Evolutionary conservation across 2,797 vertebrate genomes (phyloP).

Genomic region (Onychomys arenicola): DNA sequence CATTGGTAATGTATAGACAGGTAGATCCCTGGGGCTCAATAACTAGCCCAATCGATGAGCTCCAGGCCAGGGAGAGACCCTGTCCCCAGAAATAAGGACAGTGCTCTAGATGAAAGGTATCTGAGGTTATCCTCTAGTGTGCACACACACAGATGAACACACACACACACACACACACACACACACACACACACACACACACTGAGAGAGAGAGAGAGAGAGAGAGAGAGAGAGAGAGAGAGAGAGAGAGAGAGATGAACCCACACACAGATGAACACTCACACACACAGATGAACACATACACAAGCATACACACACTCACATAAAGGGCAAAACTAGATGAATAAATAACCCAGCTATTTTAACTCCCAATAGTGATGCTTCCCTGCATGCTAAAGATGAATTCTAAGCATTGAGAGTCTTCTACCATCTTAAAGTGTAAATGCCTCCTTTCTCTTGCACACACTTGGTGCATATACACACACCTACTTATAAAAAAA

Average conservation of each 20-base stretch:
- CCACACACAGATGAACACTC: not conserved
- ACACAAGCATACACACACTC: not conserved
- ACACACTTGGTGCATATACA: not conserved
- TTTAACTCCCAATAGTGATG: not conserved
- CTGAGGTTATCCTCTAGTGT: not conserved
- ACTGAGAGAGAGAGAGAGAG: too few species aligned
- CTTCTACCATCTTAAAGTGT: not conserved
- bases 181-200: not conserved
- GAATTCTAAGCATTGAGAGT: not conserved
- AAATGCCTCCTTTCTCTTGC: not conserved
- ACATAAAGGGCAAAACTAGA: not conserved
- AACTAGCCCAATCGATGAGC: not conserved
- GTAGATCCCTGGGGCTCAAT: not conserved
- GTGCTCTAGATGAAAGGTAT: not conserved
- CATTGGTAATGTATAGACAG: not conserved
- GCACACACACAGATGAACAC: not conserved
- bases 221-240: too few species aligned
- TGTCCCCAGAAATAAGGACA: not conserved
- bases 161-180: not conserved
- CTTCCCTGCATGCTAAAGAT: not conserved
- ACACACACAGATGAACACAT: not conserved
- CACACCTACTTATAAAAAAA: not conserved
- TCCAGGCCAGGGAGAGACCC: not conserved
- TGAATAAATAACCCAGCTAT: not conserved
- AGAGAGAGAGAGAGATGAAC: too few species aligned